phyloP scores from a whole-genome alignment of 2,888 invertebrate species.

The Plemyria rubiginata region DNA sequence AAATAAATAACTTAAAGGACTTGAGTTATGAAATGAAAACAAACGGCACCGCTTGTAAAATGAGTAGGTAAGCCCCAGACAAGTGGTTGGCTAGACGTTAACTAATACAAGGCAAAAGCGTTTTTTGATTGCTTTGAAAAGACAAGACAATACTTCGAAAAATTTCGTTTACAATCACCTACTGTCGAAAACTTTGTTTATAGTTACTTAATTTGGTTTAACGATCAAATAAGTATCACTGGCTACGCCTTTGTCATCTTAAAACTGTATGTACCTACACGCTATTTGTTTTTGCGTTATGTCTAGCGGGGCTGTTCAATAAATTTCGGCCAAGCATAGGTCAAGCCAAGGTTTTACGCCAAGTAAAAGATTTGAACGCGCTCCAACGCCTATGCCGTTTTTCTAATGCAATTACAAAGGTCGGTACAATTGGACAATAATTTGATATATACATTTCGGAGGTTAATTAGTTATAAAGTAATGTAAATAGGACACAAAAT shows the following conservation, averaged over 20 bases:
- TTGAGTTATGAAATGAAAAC: slow-evolving; percentile 15
- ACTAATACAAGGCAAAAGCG: not conserved
- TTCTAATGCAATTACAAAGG: not conserved
- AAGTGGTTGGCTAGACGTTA: slow-evolving; percentile 2
- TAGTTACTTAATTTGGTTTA: not conserved
- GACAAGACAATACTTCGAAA: too few species aligned
- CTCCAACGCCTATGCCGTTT: slow-evolving; percentile 24
- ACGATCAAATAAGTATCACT: not conserved
- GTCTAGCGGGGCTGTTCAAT: not conserved
- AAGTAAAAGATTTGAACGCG: slow-evolving; percentile 49
- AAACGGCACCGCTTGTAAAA: slow-evolving; percentile 7
- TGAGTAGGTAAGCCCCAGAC: not conserved
- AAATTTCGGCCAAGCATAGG: slow-evolving; percentile 1
- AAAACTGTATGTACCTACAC: not conserved
- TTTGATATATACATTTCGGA: slow-evolving; percentile 1
- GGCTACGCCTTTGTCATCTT: not conserved
- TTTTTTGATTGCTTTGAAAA: too few species aligned
- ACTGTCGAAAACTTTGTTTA: not conserved
- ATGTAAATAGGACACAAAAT: slow-evolving; percentile 6
- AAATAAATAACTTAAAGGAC: slow-evolving; percentile 20
- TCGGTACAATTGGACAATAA: not conserved
- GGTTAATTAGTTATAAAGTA: slow-evolving; percentile 9
- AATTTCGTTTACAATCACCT: too few species aligned
- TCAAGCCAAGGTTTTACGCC: slow-evolving; percentile 3
- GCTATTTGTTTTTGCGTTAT: not conserved